These are phyloP conservation scores for Pachyrhynchus sulphureomaculatus DNA, from an alignment of 1,140 invertebrate species.

Conservation along the genomic window DNA sequence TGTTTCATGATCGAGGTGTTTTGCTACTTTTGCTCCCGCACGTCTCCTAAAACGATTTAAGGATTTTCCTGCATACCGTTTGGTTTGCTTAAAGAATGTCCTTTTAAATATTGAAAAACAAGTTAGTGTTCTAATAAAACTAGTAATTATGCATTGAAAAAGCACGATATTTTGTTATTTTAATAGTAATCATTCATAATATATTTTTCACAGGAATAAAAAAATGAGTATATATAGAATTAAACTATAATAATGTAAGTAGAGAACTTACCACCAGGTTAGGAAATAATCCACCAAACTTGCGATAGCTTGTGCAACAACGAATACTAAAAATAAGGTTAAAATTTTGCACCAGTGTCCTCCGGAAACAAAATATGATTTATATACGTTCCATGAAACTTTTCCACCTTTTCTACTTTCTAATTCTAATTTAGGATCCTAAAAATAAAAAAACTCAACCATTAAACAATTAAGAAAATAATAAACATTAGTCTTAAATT, in stretches of 20 bases:
- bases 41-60: no score
- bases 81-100: no score
- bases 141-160: no score
- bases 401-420: slow-evolving; percentile 51
- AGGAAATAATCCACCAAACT: slow-evolving; percentile 69
- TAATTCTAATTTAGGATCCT: slow-evolving; percentile 26
- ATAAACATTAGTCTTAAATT: not conserved
- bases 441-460: not conserved
- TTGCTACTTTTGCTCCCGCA: no score
- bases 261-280: slow-evolving; percentile 62
- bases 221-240: no score
- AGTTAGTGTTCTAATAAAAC: no score
- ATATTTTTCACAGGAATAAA: slow-evolving; percentile 4
- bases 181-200: not conserved
- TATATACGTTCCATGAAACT: slow-evolving; percentile 60
- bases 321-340: slow-evolving; percentile 55
- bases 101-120: no score
- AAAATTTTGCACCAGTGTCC: slow-evolving; percentile 55
- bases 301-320: slow-evolving; percentile 62
- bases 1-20: no score
- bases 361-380: slow-evolving; percentile 62
- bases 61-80: no score
- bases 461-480: not conserved
- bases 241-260: no score
- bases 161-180: no score